Percentiles rank a stretch among this genome's conserved stretches.
Evolutionary conservation across 2,797 vertebrate species (phyloP).

Genomic region (Sebastes oblongus): DNA sequence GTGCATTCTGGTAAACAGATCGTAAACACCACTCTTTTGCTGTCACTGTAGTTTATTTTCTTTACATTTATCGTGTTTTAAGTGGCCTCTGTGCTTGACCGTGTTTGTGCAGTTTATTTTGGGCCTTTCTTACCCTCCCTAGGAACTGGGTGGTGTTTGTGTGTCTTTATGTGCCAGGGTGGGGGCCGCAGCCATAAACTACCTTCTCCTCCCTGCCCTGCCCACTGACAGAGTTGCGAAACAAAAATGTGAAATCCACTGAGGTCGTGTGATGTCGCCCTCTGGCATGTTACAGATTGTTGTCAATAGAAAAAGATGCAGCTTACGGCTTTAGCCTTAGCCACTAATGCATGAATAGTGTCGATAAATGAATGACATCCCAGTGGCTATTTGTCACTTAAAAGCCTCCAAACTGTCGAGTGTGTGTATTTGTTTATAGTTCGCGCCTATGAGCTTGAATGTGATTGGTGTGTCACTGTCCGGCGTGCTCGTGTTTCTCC

Average conservation of each 20-base stretch:
- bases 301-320: slow-evolving; percentile 22
- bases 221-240: slow-evolving; percentile 32
- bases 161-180: slow-evolving; percentile 33
- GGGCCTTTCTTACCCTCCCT: slow-evolving; percentile 34
- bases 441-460: background rate
- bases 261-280: slow-evolving; percentile 12
- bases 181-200: slow-evolving; percentile 26
- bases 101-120: slow-evolving; percentile 52
- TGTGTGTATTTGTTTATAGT: slow-evolving; percentile 32
- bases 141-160: slow-evolving; percentile 46
- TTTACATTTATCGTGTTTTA: slow-evolving; percentile 1
- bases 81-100: slow-evolving; percentile 12
- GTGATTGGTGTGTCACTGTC: slow-evolving; percentile 27
- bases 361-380: slow-evolving; percentile 42
- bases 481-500: background rate
- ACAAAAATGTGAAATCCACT: slow-evolving; percentile 36
- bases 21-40: background rate
- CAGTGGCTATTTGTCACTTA: background rate
- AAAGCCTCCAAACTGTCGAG: slow-evolving; percentile 27
- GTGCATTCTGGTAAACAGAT: background rate
- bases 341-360: slow-evolving; percentile 12
- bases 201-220: slow-evolving; percentile 22
- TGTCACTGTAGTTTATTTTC: background rate
- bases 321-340: background rate
- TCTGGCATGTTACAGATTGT: slow-evolving; percentile 10